A percentile compares a stretch with the other conserved stretches of the same genome.
These are phyloP conservation scores for Neoaliturus tenellus DNA, from an alignment of 2,888 invertebrate genomes.

Conservation along the genomic window DNA sequence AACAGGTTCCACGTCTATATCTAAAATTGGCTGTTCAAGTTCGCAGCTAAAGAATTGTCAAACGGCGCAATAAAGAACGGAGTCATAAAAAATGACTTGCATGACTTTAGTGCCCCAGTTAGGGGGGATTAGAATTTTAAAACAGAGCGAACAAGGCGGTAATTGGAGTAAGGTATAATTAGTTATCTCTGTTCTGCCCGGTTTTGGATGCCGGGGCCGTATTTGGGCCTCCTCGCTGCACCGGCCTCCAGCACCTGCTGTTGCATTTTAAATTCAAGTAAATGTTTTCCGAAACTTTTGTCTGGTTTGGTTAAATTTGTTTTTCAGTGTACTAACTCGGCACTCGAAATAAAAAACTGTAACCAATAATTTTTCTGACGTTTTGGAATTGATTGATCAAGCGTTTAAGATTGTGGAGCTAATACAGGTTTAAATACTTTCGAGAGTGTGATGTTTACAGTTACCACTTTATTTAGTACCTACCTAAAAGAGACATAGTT, in stretches of 20 bases:
- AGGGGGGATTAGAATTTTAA: conserved; percentile 33
- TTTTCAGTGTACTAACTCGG: too few species aligned
- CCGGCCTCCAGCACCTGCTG: not conserved
- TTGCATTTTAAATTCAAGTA: not conserved
- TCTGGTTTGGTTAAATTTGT: too few species aligned
- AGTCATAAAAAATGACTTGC: conserved; percentile 32
- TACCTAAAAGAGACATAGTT: too few species aligned
- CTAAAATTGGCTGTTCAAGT: conserved; percentile 14
- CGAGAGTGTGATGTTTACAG: too few species aligned
- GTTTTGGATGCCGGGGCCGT: conserved; percentile 9
- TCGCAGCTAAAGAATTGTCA: conserved; percentile 30
- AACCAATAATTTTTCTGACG: too few species aligned
- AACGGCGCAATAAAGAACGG: conserved; percentile 22
- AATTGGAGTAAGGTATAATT: conserved; percentile 32
- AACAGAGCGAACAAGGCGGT: conserved; percentile 10
- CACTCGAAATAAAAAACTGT: too few species aligned
- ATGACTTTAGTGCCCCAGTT: conserved; percentile 38
- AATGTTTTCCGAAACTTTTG: too few species aligned
- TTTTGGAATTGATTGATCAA: too few species aligned
- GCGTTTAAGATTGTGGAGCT: too few species aligned
- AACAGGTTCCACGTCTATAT: conserved; percentile 24
- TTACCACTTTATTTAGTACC: too few species aligned
- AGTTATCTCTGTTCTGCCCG: conserved; percentile 14
- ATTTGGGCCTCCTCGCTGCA: not conserved
- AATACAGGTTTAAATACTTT: too few species aligned